A percentile compares a stretch with the other conserved stretches of the same genome.
Evolutionary conservation across 1,140 invertebrate genomes (phyloP).

Genomic region (Euschistus heros): DNA sequence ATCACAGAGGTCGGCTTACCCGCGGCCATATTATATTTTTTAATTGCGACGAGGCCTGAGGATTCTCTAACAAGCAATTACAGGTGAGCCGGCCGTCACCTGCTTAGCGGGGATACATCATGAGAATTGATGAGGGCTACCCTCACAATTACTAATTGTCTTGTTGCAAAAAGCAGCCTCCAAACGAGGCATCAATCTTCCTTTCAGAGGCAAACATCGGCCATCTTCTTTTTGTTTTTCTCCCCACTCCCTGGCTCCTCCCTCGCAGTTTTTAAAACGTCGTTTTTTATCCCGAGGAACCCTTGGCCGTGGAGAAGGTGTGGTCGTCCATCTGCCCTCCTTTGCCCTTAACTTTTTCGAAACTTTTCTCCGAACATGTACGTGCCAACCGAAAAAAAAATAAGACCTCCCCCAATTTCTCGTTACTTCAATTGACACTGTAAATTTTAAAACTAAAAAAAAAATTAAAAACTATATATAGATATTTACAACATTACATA

Average conservation of each 20-base stretch:
- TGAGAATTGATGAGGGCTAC: not conserved
- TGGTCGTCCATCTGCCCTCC: too few relatives aligned
- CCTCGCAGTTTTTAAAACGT: constrained; percentile 15
- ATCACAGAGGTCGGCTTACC: constrained; percentile 8
- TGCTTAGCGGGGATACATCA: not conserved
- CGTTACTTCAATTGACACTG: too few relatives aligned
- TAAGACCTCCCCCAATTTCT: too few relatives aligned
- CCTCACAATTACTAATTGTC: constrained; percentile 24
- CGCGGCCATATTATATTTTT: constrained; percentile 1
- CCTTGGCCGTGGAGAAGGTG: too few relatives aligned
- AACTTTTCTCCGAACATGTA: too few relatives aligned
- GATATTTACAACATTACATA: too few relatives aligned
- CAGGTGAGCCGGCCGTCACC: constrained; percentile 5
- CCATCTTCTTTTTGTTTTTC: not conserved
- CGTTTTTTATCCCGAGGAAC: not conserved
- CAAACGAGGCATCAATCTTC: constrained; percentile 24
- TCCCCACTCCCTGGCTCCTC: not conserved
- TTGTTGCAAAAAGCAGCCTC: constrained; percentile 21
- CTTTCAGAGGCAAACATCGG: constrained; percentile 18
- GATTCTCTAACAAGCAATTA: constrained; percentile 19
- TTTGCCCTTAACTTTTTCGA: too few relatives aligned
- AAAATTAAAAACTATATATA: too few relatives aligned
- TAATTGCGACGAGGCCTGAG: constrained; percentile 4
- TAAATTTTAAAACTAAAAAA: too few relatives aligned
- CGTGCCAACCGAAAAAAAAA: too few relatives aligned